Base-by-base conservation (phyloP, 2,113 vertebrate genomes). In the Carollia perspicillata region DNA sequence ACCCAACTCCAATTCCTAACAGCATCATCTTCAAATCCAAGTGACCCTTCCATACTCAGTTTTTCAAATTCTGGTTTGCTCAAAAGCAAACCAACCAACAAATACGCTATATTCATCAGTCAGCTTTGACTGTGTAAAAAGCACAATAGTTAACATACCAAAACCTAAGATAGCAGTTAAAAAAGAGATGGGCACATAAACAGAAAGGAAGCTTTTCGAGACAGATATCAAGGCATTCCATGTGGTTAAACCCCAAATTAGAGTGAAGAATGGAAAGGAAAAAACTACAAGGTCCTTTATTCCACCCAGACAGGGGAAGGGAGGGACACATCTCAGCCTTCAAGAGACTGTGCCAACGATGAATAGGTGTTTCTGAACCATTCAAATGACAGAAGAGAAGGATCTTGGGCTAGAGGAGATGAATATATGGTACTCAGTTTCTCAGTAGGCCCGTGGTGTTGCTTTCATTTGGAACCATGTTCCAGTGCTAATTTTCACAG, bases 401-500 rank as follows among this genome's bases (percentile, higher is more conserved):
- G 72, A 72, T 30, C 42, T 28, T 8, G 55, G 66, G 60, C 77
- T 66, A 5, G 53, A 72, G 66, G 86, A 83, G 93, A 93, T 75
- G 75, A 80, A 72, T 88, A 20, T 8, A 47, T 8, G 44, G 72
- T 40, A 44, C 28, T 79, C 44, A n/a, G 58, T 60, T 95, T 91
- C 93, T 91, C 93, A 66, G 66, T 72, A 93, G 86, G 55, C 65
- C 47, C 33, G 4, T 12, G 37, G 72, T 42, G 37, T 96, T 42
- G 3, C 37, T 92, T 85, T 72, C 85, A 83, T 71, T 69, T 60
- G 78, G 55, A 88, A 44, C 66, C 12, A 0, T 91, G 93, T 58
- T 74, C 83, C 89, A 63, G 86, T 42, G 90, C 89, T 92, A 91
- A 93, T 93, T 90, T 87, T 71, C 94, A 88, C 81, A 92, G 79